These are phyloP conservation scores for Prunella fulvescens DNA, from an alignment of 2,113 vertebrate genomes.

Conservation along the genomic window DNA sequence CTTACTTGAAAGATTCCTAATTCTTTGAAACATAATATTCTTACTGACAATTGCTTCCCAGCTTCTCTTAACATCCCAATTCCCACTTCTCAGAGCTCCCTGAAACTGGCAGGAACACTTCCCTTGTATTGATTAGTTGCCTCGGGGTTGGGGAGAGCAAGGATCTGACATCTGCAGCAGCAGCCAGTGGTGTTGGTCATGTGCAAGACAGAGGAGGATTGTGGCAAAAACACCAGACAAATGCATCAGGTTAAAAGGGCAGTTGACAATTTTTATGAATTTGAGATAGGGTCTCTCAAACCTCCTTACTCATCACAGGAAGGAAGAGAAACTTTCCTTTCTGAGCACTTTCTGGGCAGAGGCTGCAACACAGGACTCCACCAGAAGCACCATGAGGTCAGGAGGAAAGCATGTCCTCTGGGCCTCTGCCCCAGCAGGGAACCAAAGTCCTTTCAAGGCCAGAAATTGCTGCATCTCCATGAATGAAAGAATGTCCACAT, in stretches of 20 bases:
- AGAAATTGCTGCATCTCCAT: background rate
- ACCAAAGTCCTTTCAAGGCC: background rate
- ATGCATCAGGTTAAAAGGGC: background rate
- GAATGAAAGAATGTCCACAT: background rate
- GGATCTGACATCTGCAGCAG: background rate
- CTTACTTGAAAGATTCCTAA: background rate
- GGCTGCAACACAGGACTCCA: background rate
- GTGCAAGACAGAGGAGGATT: background rate
- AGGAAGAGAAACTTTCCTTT: background rate
- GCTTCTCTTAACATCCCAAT: background rate
- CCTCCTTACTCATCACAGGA: background rate
- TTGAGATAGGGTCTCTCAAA: background rate
- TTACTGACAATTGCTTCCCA: background rate
- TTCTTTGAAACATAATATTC: background rate
- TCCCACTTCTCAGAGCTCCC: background rate
- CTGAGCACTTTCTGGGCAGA: background rate
- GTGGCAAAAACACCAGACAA: background rate
- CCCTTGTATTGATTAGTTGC: background rate
- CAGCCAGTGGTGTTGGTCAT: background rate
- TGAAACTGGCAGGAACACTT: background rate
- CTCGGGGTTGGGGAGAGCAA: fast-evolving
- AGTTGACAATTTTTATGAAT: background rate
- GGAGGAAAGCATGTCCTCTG: background rate
- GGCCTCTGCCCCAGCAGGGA: background rate
- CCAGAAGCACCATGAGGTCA: background rate